Conservation (phyloP, 2,888 invertebrate genomes). For the Platynereis dumerilii region DNA sequence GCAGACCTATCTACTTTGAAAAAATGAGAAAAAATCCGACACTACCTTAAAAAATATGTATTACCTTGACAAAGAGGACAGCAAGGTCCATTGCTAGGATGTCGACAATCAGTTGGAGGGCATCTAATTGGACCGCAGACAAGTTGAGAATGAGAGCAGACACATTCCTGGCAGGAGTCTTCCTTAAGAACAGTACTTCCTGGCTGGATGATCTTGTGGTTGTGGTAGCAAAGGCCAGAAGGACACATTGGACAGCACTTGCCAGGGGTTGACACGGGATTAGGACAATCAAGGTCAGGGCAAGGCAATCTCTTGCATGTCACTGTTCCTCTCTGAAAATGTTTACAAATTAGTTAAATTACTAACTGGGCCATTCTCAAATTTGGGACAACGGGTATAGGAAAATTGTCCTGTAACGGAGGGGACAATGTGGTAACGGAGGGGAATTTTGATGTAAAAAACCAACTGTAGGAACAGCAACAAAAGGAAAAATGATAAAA, state of each 20-base stretch:
- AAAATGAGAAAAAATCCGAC: too few species aligned
- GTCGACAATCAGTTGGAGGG: constrained; percentile 7
- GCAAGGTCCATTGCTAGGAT: constrained; percentile 6
- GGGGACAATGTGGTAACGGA: too few species aligned
- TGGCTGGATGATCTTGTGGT: background rate
- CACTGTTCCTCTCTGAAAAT: background rate
- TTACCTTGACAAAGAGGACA: constrained; percentile 17
- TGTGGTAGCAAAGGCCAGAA: constrained; percentile 40
- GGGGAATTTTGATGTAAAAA: too few species aligned
- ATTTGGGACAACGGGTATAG: too few species aligned
- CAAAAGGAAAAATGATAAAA: too few species aligned
- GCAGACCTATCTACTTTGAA: too few species aligned
- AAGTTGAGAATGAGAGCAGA: constrained; percentile 1
- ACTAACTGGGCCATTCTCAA: too few species aligned
- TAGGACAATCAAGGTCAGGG: constrained; percentile 6
- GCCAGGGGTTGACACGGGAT: constrained; percentile 26
- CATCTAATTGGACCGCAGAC: background rate
- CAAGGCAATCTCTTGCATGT: constrained; percentile 11
- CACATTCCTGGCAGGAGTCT: constrained; percentile 10
- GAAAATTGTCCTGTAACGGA: too few species aligned
- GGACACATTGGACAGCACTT: constrained; percentile 56
- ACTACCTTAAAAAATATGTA: too few species aligned
- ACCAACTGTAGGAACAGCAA: too few species aligned
- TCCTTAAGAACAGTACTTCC: background rate
- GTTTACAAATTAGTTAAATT: too few species aligned